Conservation (phyloP, 2,888 invertebrate genomes). For the Cephus rjabovi region DNA sequence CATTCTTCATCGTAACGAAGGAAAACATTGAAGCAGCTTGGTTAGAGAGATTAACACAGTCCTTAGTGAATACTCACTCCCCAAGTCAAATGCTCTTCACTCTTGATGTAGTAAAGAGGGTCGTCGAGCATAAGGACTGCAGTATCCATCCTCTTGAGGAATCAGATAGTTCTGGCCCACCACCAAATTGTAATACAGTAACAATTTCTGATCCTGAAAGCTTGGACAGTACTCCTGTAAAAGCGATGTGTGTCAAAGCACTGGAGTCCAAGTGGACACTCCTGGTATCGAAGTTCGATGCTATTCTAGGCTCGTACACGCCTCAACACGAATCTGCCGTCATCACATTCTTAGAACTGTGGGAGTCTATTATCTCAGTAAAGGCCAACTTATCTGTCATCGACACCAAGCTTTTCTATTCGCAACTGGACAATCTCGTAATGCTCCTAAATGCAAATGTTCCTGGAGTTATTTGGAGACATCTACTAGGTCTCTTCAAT, state of each 20-base stretch:
- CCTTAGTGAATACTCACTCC: constrained; percentile 70
- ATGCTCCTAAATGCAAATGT: constrained; percentile 76
- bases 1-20: constrained; percentile 86
- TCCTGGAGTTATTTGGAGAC: constrained; percentile 87
- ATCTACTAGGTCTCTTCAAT: constrained; percentile 86
- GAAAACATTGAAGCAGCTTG: constrained; percentile 84
- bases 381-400: constrained; percentile 90
- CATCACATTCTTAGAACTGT: constrained; percentile 84
- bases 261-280: constrained; percentile 88
- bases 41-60: constrained; percentile 82
- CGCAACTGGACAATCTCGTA: constrained; percentile 84
- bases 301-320: constrained; percentile 66
- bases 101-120: constrained; percentile 85
- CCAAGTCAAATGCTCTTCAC: constrained; percentile 84
- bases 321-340: constrained; percentile 68
- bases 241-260: constrained; percentile 87
- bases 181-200: constrained; percentile 71
- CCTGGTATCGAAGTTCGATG: constrained; percentile 72
- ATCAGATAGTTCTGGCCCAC: constrained; percentile 51
- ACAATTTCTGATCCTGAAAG: constrained; percentile 83
- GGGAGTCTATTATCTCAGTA: constrained; percentile 92
- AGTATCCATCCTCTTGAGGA: constrained; percentile 85
- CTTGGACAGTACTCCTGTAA: constrained; percentile 86
- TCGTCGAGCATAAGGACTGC: constrained; percentile 89
- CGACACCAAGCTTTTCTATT: constrained; percentile 90